Percentiles rank a stretch among this genome's conserved stretches.
Conservation (phyloP, 2,888 invertebrate genomes). For the Apamea crenata region DNA sequence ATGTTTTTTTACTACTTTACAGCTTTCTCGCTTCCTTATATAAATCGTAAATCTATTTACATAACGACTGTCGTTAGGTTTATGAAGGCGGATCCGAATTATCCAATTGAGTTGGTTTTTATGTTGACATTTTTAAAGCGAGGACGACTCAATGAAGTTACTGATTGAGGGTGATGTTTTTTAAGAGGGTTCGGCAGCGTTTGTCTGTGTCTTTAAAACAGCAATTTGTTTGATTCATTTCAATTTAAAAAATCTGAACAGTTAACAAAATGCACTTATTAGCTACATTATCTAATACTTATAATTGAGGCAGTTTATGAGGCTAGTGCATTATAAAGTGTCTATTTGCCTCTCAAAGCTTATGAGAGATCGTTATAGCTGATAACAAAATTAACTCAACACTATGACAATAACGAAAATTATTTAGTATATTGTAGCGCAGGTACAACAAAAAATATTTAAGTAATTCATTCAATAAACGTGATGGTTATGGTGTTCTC, state of each 20-base stretch:
- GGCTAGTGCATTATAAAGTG: too few species aligned
- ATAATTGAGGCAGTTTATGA: too few species aligned
- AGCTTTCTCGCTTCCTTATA: constrained; percentile 54
- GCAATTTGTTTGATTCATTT: neutral
- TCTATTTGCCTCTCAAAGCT: too few species aligned
- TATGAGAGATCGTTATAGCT: too few species aligned
- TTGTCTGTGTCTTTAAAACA: neutral
- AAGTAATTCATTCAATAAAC: neutral
- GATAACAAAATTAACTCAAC: too few species aligned
- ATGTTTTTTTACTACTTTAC: constrained; percentile 67
- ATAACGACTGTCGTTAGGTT: constrained; percentile 60
- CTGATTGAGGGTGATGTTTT: constrained; percentile 4
- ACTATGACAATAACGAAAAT: too few species aligned
- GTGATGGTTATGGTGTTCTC: neutral
- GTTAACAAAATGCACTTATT: too few species aligned
- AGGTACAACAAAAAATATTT: too few species aligned
- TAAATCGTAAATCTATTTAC: constrained; percentile 68
- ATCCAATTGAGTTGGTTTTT: constrained; percentile 60
- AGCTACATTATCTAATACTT: too few species aligned
- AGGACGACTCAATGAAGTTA: constrained; percentile 32
- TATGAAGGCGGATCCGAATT: constrained; percentile 60
- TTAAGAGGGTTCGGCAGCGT: neutral
- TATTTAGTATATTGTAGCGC: too few species aligned
- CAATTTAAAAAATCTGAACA: neutral
- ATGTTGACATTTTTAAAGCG: constrained; percentile 46